Percentiles rank a stretch among this genome's conserved stretches.
These are phyloP conservation scores for Drosophila parvula DNA, from an alignment of 1,140 invertebrate genomes.

Conservation along the genomic window DNA sequence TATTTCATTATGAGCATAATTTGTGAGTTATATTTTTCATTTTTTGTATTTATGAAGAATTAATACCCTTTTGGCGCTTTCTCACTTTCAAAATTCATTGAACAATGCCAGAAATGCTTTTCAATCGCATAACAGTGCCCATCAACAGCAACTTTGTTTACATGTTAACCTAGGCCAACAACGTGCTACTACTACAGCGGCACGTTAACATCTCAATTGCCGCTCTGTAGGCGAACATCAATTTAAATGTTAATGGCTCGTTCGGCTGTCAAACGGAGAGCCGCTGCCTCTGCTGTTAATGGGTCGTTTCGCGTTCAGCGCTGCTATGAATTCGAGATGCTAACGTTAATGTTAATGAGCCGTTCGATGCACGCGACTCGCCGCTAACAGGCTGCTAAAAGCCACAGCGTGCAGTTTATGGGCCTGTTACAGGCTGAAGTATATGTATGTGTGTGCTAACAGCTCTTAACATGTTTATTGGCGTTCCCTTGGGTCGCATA, in stretches of 20 bases:
- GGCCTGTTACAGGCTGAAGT: constrained; percentile 23
- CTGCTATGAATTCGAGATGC: constrained; percentile 61
- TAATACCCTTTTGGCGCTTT: neutral
- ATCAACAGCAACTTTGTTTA: constrained; percentile 42
- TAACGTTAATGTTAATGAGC: constrained; percentile 73
- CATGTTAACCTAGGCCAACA: constrained; percentile 59
- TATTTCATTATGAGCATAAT: neutral
- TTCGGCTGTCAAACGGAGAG: constrained; percentile 56
- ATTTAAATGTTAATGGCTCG: constrained; percentile 70
- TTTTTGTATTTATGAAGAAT: neutral
- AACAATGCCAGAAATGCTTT: neutral
- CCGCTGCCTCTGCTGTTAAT: constrained; percentile 60
- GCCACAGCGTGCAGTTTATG: constrained; percentile 64
- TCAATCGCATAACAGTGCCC: constrained; percentile 18
- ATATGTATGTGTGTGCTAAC: constrained; percentile 6
- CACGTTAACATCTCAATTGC: constrained; percentile 31
- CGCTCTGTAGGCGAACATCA: constrained; percentile 45
- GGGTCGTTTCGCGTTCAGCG: constrained; percentile 65
- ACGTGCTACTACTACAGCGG: neutral
- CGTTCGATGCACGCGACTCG: constrained; percentile 50
- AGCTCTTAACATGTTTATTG: constrained; percentile 42
- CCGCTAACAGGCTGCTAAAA: constrained; percentile 69
- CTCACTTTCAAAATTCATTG: neutral
- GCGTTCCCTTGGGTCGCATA: constrained; percentile 9
- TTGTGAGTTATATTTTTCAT: neutral